Base-by-base conservation (phyloP, 2,797 vertebrate species). In the Esox lucius region DNA sequence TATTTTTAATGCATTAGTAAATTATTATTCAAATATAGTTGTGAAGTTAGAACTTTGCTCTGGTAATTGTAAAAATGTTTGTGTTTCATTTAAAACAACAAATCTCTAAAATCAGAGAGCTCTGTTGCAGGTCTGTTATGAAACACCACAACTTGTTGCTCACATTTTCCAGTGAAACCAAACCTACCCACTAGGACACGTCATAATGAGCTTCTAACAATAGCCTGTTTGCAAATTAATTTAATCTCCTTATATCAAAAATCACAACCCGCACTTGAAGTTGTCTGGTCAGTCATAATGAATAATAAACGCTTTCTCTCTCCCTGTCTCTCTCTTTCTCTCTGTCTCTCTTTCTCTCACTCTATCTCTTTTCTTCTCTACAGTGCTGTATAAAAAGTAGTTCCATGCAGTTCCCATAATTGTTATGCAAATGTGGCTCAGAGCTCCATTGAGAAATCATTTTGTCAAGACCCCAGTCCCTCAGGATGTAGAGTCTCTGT, bases 361-460 rank as follows among this genome's bases (percentile, higher is more conserved):
- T 19, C 17, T 51, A 12, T 51, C 65, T 75, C 82, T 75, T 70
- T 78, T 75, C 76, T 81, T 88, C 90, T 87, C 81, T 91, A 90
- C 90, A 89, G 89, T 87, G 84, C 82, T 83, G 90, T 87, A 56
- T 89, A 69, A 90, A 92, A 92, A 92, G 89, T 88, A 90, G 90
- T 93, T 91, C 87, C 87, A 89, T 90, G 91, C 88, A 88, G 92
- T 94, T 94, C 93, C 91, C 94, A 92, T 90, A 88, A 94, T 95
- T 94, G 91, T 94, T 87, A 94, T 94, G 94, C 90, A 90, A 94
- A 94, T 94, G 87, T 87, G 85, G 73, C 86, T 90, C 89, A 88
- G 92, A 87, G 73, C 91, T 90, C 87, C 89, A 94, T 92, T 93
- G 92, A 94, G 88, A 93, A 94, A 94, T 94, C 87, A 93, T 94